These are phyloP conservation scores for Ovibos moschatus DNA, from an alignment of 2,113 vertebrate genomes.

Conservation along the genomic window DNA sequence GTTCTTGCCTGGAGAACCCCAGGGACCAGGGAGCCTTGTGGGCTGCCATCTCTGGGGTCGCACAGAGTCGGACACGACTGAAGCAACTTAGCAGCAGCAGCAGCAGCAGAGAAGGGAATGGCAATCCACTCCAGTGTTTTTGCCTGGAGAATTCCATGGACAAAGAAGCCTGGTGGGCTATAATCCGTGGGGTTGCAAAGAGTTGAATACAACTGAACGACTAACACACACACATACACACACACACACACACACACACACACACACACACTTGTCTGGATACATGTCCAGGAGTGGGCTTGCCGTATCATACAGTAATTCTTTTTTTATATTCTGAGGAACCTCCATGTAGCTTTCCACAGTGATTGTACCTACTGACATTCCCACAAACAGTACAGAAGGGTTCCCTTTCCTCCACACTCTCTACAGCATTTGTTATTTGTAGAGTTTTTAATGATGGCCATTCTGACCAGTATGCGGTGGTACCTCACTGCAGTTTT, in stretches of 20 bases:
- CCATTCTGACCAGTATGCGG: not conserved
- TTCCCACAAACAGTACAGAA: not conserved
- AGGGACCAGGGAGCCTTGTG: too few species aligned
- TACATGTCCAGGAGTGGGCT: not conserved
- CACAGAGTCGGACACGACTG: too few species aligned
- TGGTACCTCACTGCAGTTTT: not conserved
- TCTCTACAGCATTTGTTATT: not conserved
- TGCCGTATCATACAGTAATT: not conserved
- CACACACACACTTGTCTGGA: not conserved
- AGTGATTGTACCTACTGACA: not conserved
- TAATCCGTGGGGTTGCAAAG: not conserved
- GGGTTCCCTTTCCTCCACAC: not conserved
- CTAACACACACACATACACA: not conserved
- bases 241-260: not conserved
- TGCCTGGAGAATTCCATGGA: not conserved
- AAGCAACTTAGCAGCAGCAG: too few species aligned
- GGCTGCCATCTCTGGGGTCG: too few species aligned
- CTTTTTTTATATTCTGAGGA: not conserved
- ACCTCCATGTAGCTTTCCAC: not conserved
- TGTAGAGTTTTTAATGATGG: not conserved
- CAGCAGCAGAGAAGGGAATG: not conserved
- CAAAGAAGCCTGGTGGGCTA: not conserved
- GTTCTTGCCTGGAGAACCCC: too few species aligned
- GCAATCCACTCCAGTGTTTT: not conserved
- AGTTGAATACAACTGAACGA: not conserved